Evolutionary conservation across 2,888 invertebrate genomes (phyloP).

Genomic region (Nebria salina): DNA sequence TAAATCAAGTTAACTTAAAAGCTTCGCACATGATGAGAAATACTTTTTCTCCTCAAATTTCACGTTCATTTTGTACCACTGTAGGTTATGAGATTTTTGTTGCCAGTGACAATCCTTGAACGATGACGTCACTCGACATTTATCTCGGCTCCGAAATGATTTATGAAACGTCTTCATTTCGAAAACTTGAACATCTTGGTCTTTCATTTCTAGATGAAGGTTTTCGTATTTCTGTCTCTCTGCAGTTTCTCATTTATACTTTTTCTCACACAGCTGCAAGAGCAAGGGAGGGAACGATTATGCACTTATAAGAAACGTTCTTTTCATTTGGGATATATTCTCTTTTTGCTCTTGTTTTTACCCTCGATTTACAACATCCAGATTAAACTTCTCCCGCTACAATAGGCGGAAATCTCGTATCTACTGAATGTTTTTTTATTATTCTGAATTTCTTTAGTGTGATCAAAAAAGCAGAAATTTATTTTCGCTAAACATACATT

Average conservation of each 20-base stretch:
- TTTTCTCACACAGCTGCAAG: not conserved
- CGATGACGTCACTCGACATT: slow-evolving; percentile 20
- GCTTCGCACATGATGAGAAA: slow-evolving; percentile 28
- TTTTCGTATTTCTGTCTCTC: not conserved
- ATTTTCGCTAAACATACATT: too few relatives aligned
- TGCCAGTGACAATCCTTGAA: not conserved
- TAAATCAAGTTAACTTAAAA: slow-evolving; percentile 25
- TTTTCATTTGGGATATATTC: slow-evolving; percentile 7
- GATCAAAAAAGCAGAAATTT: too few relatives aligned
- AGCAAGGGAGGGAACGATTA: slow-evolving; percentile 14
- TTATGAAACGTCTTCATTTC: slow-evolving; percentile 39
- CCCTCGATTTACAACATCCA: not conserved
- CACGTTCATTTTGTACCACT: not conserved
- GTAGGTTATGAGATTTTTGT: not conserved
- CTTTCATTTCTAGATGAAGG: slow-evolving; percentile 15
- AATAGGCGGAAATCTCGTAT: slow-evolving; percentile 1
- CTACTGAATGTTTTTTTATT: too few relatives aligned
- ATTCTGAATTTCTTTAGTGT: too few relatives aligned
- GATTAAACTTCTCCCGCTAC: not conserved
- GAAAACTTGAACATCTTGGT: slow-evolving; percentile 4
- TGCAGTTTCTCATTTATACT: slow-evolving; percentile 19
- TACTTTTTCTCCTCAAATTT: not conserved
- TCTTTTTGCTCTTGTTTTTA: slow-evolving; percentile 2
- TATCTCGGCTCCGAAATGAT: slow-evolving; percentile 27
- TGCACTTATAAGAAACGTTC: slow-evolving; percentile 16